Base-by-base conservation (phyloP, 2,888 invertebrate genomes). In the Rutpela maculata region DNA sequence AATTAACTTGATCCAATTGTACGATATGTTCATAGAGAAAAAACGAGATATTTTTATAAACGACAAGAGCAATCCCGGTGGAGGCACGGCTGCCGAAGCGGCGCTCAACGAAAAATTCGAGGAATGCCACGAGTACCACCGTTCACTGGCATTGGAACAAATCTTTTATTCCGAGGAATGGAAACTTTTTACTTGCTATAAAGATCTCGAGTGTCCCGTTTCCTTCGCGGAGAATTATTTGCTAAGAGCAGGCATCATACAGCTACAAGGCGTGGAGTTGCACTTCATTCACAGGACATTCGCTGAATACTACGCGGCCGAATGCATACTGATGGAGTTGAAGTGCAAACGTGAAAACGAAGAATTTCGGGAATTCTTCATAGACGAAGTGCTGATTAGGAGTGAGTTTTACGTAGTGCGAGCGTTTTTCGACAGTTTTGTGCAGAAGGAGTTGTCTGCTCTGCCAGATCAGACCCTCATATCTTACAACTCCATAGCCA, bases 241-340 rank as follows among this genome's bases (percentile, higher is more conserved):
- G 9, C 17, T 63, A 31, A 31, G 63, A 10, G 63, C 63, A 2
- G 71, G 62, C 18, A 67, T 38, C 38, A 60, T 69, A 15, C 59
- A 69, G 17, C 22, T 15, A 62, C 55, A 18, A 55, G 62, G 60
- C 38, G 38, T 35, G 31, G 11, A 72, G 70, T 31, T 15, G 19
- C 35, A 62, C 35, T 68, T 67, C 62, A 38, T 71, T 18, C 55
- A 72, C 35, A 35, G 76, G 22, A 66, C 72, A 31, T 63, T 72
- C 67, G 19, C 72, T 31, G 67, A 72, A 62, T 67, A 71, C 56
- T 50, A 56, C 55, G 68, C 59, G 11, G 62, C 63, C 31, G 43
- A 50, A 26, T 69, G 59, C 12, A 31, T 69, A 1, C 6, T 76
- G 7, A 59, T 72, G 17, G 67, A 68, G 55, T 55, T 69, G 38